Conservation (phyloP, 2,113 vertebrate genomes). For the Hucho hucho region DNA sequence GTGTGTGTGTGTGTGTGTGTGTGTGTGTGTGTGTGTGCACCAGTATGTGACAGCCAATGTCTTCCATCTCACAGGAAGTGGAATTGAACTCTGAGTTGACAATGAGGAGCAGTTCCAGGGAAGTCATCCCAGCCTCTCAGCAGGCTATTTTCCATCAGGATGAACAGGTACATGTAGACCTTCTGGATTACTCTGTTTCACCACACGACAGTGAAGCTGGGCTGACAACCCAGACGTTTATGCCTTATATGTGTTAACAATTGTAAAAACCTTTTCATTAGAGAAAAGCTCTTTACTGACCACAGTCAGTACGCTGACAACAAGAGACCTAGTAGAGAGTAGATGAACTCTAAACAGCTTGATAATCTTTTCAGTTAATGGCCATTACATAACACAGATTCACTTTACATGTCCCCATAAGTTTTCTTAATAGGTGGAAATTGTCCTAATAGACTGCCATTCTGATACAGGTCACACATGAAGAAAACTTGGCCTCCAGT, state of each 20-base stretch:
- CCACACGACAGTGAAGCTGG: neutral
- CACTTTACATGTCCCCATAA: neutral
- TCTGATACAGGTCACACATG: conserved; percentile 57
- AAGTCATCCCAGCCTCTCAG: conserved; percentile 62
- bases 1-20: neutral
- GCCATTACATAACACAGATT: too few species aligned
- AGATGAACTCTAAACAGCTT: neutral
- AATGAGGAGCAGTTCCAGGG: conserved; percentile 66
- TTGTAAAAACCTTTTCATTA: neutral
- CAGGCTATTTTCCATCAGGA: conserved; percentile 71
- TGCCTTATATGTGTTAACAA: neutral
- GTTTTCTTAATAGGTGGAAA: neutral
- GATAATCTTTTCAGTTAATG: neutral
- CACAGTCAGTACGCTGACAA: neutral
- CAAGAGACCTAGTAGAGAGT: neutral
- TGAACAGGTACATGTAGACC: conserved; percentile 74
- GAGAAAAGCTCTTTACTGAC: neutral
- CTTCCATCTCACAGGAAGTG: conserved; percentile 71
- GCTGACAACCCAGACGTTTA: conserved; percentile 19
- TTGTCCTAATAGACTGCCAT: neutral
- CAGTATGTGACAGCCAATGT: conserved; percentile 53
- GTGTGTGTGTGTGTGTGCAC: neutral
- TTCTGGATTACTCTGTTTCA: neutral
- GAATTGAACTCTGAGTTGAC: conserved; percentile 66
- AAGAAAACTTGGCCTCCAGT: conserved; percentile 46